phyloP scores from a whole-genome alignment of 2,797 vertebrate species.

The Paratrypauchen microcephalus region DNA sequence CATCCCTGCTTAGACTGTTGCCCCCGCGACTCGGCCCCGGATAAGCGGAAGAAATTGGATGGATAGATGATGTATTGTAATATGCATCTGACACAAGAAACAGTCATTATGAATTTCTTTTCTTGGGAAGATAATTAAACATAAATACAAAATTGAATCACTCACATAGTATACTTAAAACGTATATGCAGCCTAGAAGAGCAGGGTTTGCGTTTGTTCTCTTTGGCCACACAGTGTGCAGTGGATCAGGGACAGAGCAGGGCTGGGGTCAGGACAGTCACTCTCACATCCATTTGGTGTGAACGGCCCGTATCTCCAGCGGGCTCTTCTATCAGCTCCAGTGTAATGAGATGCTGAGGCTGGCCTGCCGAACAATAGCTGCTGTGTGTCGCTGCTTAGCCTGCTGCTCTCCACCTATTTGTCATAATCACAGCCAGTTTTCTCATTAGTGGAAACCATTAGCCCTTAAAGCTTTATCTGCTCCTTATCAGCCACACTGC shows the following conservation, averaged over 20 bases:
- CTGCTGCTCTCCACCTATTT: constrained; percentile 92
- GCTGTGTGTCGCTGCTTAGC: constrained; percentile 94
- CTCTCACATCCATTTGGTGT: constrained; percentile 8
- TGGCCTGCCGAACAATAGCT: constrained; percentile 85
- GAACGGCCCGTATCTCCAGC: background rate
- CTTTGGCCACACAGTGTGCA: constrained; percentile 10
- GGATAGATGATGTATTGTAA: too few species aligned
- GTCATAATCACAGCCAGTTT: constrained; percentile 95
- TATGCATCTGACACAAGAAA: background rate
- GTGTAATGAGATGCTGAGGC: constrained; percentile 89
- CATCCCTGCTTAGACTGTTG: too few species aligned
- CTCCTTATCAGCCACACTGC: constrained; percentile 81
- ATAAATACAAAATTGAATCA: background rate
- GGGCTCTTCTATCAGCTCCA: constrained; percentile 76
- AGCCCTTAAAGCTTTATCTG: constrained; percentile 91
- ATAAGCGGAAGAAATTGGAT: too few species aligned
- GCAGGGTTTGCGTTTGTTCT: background rate
- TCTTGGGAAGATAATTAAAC: background rate
- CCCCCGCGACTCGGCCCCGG: too few species aligned
- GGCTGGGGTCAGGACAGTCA: background rate
- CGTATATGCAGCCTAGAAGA: background rate
- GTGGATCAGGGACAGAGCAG: background rate
- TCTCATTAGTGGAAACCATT: constrained; percentile 98
- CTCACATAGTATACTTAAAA: background rate
- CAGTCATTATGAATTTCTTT: background rate